Evolutionary conservation across 2,888 invertebrate genomes (phyloP), one percentile per base, ranked within the genome.

Genomic region (Scaptomyza caliginosa): DNA sequence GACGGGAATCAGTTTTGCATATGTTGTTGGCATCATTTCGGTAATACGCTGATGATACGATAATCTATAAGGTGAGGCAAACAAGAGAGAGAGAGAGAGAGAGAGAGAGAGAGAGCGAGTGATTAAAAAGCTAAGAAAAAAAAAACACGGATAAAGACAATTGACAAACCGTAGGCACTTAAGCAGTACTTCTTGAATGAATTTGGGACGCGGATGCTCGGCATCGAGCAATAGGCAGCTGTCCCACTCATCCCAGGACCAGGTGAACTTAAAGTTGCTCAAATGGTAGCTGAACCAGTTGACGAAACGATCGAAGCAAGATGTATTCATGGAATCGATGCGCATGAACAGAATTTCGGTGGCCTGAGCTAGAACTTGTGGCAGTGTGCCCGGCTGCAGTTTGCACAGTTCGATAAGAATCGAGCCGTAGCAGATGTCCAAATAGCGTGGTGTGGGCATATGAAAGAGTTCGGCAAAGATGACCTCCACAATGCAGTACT

Each of bases 231-330:
- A 94, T n/a, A 97, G 92, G 85, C 96, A 96, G 11, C 95, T 94
- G 88, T 96, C 96, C 98, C 98, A 98, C 89, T 98, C 98, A 76
- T 97, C 97, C 99, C 99, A 99, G 2, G 97, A 97, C 99, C 99
- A 99, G 52, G 98, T 95, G 91, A 98, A 99, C 91, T 99, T 99
- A 91, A 99, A 99, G 92, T 99, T 99, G 91, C 99, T 99, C 91
- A 99, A 93, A 92, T 99, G 99, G 91, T 99, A 99, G 0, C 97
- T 95, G 92, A 99, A 99, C 99, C 99, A 99, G 90, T 95, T 95
- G 21, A 96, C 96, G 91, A 99, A 98, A 84, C 99, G 95, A 92
- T 99, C 99, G 91, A 99, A 97, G 90, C 98, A 98, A 2, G 97
- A 95, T 0, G 97, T 96, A 90, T 99, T 98, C 99, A 99, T 99